phyloP scores from a whole-genome alignment of 64 coral and sea anemone species.

The Trachythela sp. region DNA sequence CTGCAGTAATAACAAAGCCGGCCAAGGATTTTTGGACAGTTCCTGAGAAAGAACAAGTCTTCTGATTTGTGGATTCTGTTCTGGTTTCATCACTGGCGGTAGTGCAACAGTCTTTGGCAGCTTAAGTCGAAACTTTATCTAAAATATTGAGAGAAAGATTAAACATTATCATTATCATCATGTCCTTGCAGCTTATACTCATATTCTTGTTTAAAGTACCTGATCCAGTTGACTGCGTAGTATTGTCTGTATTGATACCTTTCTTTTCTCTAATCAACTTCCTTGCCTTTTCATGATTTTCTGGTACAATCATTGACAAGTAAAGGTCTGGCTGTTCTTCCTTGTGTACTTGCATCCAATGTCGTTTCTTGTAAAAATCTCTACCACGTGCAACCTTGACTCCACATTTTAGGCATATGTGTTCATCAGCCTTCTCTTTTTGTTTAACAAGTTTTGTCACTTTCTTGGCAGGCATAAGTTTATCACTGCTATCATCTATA shows the following conservation, averaged over 20 bases:
- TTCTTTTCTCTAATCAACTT: background rate
- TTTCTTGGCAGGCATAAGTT: background rate
- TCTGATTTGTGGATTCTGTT: background rate
- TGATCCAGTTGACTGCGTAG: background rate
- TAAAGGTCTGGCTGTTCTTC: background rate
- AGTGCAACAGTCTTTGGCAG: background rate
- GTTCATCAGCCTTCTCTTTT: background rate
- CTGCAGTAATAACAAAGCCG: background rate
- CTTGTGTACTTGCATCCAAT: background rate
- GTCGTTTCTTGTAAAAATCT: background rate
- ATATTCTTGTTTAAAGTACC: background rate
- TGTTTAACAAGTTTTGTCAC: background rate
- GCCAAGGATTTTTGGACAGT: background rate
- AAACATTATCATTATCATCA: too few relatives aligned
- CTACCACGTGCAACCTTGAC: background rate
- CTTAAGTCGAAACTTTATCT: too few relatives aligned
- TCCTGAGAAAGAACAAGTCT: background rate
- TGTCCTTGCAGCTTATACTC: too few relatives aligned
- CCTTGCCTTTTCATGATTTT: background rate
- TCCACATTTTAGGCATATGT: slow-evolving; percentile 3
- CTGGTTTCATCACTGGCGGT: background rate
- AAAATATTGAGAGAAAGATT: too few relatives aligned
- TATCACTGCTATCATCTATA: background rate
- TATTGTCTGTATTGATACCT: background rate
- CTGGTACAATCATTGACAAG: background rate